These are phyloP conservation scores for Atherinosoma microstoma DNA, from an alignment of 2,797 vertebrate genomes.

Conservation along the genomic window DNA sequence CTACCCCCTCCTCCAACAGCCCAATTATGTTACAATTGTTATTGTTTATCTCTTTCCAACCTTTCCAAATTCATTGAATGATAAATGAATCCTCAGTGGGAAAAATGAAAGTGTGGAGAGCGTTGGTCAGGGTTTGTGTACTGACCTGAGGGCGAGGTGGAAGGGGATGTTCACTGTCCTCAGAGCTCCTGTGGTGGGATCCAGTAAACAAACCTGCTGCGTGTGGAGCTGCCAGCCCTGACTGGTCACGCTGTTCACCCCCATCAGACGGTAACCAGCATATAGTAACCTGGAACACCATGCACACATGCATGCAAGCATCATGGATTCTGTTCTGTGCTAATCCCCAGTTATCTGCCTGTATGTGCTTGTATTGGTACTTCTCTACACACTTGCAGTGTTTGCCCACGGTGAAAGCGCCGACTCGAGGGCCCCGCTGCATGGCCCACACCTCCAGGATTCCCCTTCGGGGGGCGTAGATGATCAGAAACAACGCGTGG, in stretches of 20 bases:
- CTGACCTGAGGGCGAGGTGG: constrained; percentile 95
- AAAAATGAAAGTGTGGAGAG: too few relatives aligned
- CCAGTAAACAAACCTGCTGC: constrained; percentile 95
- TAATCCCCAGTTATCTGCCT: too few relatives aligned
- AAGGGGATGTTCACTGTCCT: constrained; percentile 93
- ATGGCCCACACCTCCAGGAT: constrained; percentile 98
- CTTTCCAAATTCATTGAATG: too few relatives aligned
- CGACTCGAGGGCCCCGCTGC: constrained; percentile 94
- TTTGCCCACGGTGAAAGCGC: constrained; percentile 97
- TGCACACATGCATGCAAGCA: not conserved
- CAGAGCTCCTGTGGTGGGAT: constrained; percentile 88
- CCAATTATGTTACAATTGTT: too few relatives aligned
- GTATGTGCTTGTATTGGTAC: not conserved
- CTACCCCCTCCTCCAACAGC: too few relatives aligned
- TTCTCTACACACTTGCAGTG: constrained; percentile 93
- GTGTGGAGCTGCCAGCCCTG: constrained; percentile 97
- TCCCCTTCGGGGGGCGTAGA: constrained; percentile 94
- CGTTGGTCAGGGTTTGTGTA: not conserved
- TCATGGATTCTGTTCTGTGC: too few relatives aligned
- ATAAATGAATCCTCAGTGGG: too few relatives aligned
- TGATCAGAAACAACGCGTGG: constrained; percentile 94
- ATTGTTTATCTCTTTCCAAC: too few relatives aligned
- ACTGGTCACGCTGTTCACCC: constrained; percentile 96
- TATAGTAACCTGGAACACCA: constrained; percentile 87
- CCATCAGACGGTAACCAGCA: constrained; percentile 97